Evolutionary conservation across 2,797 vertebrate genomes (phyloP).

Genomic region (Micropoecilia bifurca): DNA sequence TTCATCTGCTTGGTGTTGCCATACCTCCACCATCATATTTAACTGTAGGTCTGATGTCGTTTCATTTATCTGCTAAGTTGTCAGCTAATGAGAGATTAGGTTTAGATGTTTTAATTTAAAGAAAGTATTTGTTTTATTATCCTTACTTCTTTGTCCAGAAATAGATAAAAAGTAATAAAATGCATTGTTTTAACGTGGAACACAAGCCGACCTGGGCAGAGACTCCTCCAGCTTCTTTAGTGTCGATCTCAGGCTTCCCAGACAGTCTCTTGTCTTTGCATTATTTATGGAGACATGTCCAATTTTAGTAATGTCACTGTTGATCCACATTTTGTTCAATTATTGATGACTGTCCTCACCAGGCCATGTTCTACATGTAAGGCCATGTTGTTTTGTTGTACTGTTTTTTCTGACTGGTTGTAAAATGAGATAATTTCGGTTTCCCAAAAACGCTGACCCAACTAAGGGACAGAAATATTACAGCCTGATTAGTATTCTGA

Average conservation of each 20-base stretch:
- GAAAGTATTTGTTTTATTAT: background rate
- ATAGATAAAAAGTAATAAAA: background rate
- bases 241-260: background rate
- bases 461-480: background rate
- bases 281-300: background rate
- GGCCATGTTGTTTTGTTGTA: background rate
- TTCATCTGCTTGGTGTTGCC: background rate
- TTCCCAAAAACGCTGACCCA: background rate
- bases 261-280: background rate
- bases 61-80: background rate
- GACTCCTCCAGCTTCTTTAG: background rate
- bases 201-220: background rate
- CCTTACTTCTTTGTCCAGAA: background rate
- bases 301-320: conserved; percentile 2
- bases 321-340: background rate
- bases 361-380: background rate
- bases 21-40: background rate
- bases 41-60: background rate
- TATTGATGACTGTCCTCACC: background rate
- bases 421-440: background rate
- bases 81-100: background rate
- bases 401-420: background rate
- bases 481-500: background rate
- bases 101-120: background rate
- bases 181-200: background rate